Conservation (phyloP, 2,888 invertebrate genomes). For the Mechanitis mazaeus region DNA sequence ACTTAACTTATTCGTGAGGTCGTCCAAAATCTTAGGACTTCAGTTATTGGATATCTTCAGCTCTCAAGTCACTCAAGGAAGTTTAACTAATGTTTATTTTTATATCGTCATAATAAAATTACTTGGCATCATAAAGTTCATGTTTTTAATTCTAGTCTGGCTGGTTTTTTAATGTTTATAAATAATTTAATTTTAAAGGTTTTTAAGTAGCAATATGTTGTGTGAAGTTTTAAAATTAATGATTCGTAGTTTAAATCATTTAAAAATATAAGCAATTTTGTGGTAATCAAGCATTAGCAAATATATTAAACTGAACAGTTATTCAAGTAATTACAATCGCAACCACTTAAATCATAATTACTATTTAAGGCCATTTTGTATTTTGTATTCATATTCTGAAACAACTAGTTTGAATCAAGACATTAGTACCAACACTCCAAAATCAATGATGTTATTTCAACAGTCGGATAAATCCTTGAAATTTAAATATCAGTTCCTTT, state of each 20-base stretch:
- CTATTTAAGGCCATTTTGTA: not conserved
- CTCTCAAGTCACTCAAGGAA: no score
- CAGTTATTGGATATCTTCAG: no score
- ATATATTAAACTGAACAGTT: no score
- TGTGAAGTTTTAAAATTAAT: conserved; percentile 7
- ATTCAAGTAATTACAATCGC: conserved; percentile 3
- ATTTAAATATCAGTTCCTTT: conserved; percentile 35
- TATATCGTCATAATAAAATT: not conserved
- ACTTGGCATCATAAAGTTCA: not conserved
- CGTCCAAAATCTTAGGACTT: not conserved
- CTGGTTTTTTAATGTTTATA: not conserved
- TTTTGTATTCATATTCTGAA: not conserved
- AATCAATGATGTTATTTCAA: conserved; percentile 26
- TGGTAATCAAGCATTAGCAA: no score
- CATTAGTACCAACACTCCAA: conserved; percentile 12
- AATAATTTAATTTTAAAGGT: conserved; percentile 5
- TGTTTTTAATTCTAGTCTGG: not conserved
- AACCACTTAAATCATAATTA: not conserved
- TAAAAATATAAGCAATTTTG: not conserved
- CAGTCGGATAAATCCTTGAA: conserved; percentile 30
- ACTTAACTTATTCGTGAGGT: not conserved
- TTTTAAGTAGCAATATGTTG: conserved; percentile 9
- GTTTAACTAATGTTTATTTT: not conserved
- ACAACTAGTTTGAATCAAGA: conserved; percentile 10
- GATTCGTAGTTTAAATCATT: conserved; percentile 6